Conservation (phyloP, 2,797 vertebrate species). For the Nyctalus aviator region DNA sequence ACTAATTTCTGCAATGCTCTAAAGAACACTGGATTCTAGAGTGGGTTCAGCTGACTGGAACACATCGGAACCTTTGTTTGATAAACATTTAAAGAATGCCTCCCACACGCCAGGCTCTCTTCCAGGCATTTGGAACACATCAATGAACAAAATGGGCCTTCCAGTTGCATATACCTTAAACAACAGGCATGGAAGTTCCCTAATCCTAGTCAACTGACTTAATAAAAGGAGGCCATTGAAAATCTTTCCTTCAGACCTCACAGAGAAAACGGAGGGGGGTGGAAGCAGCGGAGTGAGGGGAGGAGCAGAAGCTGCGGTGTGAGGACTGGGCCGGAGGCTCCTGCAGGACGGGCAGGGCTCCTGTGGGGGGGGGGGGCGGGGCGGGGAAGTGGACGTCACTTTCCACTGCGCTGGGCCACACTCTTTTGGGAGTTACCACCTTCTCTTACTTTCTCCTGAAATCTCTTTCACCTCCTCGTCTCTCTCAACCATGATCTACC, state of each 20-base stretch:
- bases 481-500: background rate
- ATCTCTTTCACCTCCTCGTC: background rate
- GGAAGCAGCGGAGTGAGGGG: background rate
- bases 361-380: background rate
- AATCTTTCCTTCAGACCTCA: background rate
- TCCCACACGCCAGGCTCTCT: background rate
- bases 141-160: conserved; percentile 23
- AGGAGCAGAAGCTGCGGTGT: background rate
- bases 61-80: background rate
- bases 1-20: background rate
- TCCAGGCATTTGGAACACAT: background rate
- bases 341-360: fast-evolving
- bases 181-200: background rate
- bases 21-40: background rate
- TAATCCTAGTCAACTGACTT: background rate
- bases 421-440: background rate
- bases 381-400: background rate
- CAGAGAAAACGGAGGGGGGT: background rate
- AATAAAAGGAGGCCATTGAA: background rate
- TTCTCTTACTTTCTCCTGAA: background rate
- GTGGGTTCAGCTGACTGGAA: background rate
- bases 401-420: background rate
- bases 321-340: background rate
- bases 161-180: background rate
- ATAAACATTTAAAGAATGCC: conserved; percentile 9